Conservation (phyloP, 1,140 invertebrate genomes). For the Formica selysi region DNA sequence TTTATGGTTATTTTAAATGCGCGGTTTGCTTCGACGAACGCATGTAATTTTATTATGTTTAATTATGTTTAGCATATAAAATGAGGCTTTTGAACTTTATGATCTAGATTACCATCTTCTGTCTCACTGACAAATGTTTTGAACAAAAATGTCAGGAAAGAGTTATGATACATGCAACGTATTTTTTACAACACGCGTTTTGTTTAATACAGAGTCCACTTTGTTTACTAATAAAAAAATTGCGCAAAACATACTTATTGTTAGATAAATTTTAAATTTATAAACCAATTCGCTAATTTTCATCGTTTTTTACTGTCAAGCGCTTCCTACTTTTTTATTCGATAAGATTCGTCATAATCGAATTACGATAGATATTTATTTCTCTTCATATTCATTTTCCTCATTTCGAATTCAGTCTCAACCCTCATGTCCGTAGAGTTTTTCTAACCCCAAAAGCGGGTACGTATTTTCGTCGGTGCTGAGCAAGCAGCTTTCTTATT, state of each 20-base stretch:
- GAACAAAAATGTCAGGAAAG: neutral
- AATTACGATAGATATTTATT: slow-evolving; percentile 2
- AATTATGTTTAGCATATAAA: slow-evolving; percentile 31
- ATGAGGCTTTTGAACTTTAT: slow-evolving; percentile 19
- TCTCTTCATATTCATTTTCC: neutral
- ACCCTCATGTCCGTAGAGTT: slow-evolving; percentile 24
- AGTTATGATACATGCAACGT: neutral
- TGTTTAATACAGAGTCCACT: neutral
- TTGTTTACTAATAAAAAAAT: neutral
- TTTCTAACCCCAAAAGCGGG: slow-evolving; percentile 26
- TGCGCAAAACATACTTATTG: neutral
- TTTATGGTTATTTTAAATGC: slow-evolving; percentile 32
- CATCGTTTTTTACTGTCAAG: neutral
- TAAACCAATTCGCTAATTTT: neutral
- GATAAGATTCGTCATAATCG: neutral
- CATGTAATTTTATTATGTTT: slow-evolving; percentile 37
- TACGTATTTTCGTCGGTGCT: slow-evolving; percentile 52
- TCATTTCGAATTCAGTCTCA: slow-evolving; percentile 13
- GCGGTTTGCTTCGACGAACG: slow-evolving; percentile 21
- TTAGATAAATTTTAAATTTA: neutral
- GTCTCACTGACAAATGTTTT: slow-evolving; percentile 21
- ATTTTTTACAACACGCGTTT: neutral
- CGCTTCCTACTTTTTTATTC: neutral
- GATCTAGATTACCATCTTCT: slow-evolving; percentile 21
- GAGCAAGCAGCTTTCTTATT: slow-evolving; percentile 73